Evolutionary conservation across 1,140 invertebrate species (phyloP).

Genomic region (Aphelinus atriplicis): DNA sequence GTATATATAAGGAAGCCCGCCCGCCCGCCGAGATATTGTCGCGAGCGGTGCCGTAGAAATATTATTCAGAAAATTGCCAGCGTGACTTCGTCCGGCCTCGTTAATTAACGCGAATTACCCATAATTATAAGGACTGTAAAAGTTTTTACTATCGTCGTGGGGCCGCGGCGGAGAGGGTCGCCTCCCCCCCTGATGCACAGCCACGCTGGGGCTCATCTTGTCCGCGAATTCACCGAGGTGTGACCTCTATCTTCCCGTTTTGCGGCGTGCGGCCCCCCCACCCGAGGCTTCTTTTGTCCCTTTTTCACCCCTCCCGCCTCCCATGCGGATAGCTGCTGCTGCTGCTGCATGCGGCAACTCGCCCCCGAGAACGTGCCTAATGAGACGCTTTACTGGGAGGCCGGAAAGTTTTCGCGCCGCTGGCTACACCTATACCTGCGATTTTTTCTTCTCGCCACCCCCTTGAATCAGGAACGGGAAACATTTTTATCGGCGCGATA

Average conservation of each 20-base stretch:
- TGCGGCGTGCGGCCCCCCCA: slow-evolving; percentile 12
- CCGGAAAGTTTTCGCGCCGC: slow-evolving; percentile 47
- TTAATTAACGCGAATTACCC: slow-evolving; percentile 68
- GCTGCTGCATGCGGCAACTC: background rate
- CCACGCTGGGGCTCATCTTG: slow-evolving; percentile 60
- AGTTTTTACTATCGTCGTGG: slow-evolving; percentile 68
- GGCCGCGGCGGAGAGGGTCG: slow-evolving; percentile 46
- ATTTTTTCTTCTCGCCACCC: background rate
- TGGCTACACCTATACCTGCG: background rate
- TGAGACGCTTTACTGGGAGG: slow-evolving; percentile 53
- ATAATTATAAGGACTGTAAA: slow-evolving; percentile 68
- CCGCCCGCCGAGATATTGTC: slow-evolving; percentile 59
- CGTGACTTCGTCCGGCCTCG: slow-evolving; percentile 65
- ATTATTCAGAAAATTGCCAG: slow-evolving; percentile 67
- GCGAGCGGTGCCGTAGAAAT: slow-evolving; percentile 54
- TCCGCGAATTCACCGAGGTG: slow-evolving; percentile 60
- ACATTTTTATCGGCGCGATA: slow-evolving; percentile 8
- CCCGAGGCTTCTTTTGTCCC: background rate
- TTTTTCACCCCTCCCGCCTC: slow-evolving; percentile 9
- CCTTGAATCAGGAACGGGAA: slow-evolving; percentile 8
- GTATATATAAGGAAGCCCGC: too few species aligned
- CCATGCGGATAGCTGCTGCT: too few species aligned
- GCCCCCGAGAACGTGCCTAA: slow-evolving; percentile 52
- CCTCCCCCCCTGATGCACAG: slow-evolving; percentile 59
- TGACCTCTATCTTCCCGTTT: slow-evolving; percentile 45